A percentile compares a stretch with the other conserved stretches of the same genome.
These are phyloP conservation scores for Aporrectodea caliginosa DNA, from an alignment of 1,140 invertebrate species.

Conservation along the genomic window DNA sequence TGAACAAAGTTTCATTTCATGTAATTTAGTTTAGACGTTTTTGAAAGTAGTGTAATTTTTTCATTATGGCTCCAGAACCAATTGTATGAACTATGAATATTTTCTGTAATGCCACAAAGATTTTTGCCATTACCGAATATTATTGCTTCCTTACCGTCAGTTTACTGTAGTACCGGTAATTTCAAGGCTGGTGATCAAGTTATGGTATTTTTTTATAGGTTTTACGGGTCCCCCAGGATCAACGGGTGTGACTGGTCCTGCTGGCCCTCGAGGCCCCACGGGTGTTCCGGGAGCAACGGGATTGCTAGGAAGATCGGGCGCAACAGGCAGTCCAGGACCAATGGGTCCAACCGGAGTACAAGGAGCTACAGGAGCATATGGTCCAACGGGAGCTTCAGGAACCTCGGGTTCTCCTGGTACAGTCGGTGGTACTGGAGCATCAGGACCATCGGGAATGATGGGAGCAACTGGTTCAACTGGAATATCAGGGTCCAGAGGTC, in stretches of 20 bases:
- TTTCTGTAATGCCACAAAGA: too few species aligned
- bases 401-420: neutral
- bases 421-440: neutral
- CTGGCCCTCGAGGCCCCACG: neutral
- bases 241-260: neutral
- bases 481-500: neutral
- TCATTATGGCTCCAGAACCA: too few species aligned
- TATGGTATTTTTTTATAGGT: too few species aligned
- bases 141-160: too few species aligned
- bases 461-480: neutral
- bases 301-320: neutral
- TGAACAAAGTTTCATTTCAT: too few species aligned
- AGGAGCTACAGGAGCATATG: neutral
- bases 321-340: slow-evolving; percentile 3
- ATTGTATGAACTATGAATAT: too few species aligned
- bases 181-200: too few species aligned
- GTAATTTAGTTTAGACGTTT: too few species aligned
- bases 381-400: neutral
- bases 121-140: too few species aligned
- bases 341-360: neutral
- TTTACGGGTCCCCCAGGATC: neutral
- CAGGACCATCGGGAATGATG: neutral
- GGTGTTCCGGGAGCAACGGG: neutral
- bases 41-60: too few species aligned
- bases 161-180: too few species aligned